These are phyloP conservation scores for human (Homo sapiens) DNA, from an alignment of 2,113 vertebrate species.

Conservation along the genomic window GRCh38 chr5:19329001-19329500, in stretches of 20 bases:
- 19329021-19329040: not conserved
- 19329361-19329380: not conserved
- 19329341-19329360: not conserved
- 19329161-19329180: conserved; percentile 24
- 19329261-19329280: not conserved
- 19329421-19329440: not conserved
- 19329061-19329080: not conserved
- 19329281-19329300: not conserved
- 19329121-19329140: conserved; percentile 13
- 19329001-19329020: not conserved
- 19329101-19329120: conserved; percentile 18
- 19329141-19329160: not conserved
- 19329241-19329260: not conserved
- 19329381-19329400: not conserved
- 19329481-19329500: not conserved
- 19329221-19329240: not conserved
- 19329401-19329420: not conserved
- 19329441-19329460: not conserved
- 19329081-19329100: not conserved
- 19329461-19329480: not conserved
- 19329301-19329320: not conserved
- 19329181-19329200: not conserved
- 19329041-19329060: not conserved
- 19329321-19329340: not conserved
- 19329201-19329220: not conserved